Base-by-base conservation (phyloP, 1,140 invertebrate genomes). In the Anadara kagoshimensis region DNA sequence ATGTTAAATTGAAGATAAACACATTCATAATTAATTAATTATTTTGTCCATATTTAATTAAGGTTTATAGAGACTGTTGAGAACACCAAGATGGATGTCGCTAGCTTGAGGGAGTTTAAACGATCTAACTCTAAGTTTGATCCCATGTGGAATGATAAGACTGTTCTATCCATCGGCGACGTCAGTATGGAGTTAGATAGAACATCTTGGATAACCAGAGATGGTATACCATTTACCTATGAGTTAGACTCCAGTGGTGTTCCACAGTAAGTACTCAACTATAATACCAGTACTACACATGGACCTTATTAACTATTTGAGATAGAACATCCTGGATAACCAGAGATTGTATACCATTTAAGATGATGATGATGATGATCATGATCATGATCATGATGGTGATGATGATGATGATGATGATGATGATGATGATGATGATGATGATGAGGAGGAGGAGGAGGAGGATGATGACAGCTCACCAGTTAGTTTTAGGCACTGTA, bases 251-350 rank as follows among this genome's bases (percentile, higher is more conserved):
- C 66, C 4, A 73, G 63, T 43, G 69, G 68, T 36, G 56, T 81
- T 8, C 83, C 83, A 24, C 63, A 75, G 83, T 84, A 69, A 75
- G 76, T 77, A 1, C 7, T 36, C 7, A 36, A 36, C 29, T 36
- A 36, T 36, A 36, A 36, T 36, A 36, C n/a, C n/a, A n/a, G n/a
- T n/a, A n/a, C n/a, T n/a, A n/a, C n/a, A n/a, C n/a, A n/a, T n/a
- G n/a, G n/a, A n/a, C n/a, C n/a, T n/a, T n/a, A n/a, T n/a, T n/a
- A n/a, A n/a, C n/a, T n/a, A n/a, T n/a, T n/a, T n/a, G n/a, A 16
- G 78, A 84, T 41, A 69, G 81, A 26, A 69, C 63, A 7, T 79
- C 81, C 16, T 81, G 76, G 76, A 81, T 81, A 14, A 69, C 68
- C 0, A 45, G 74, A 20, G 69, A 80, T 59, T 69, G 76, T 12